phyloP scores from a whole-genome alignment of 2,797 vertebrate species.

The Gallinago nigripennis region DNA sequence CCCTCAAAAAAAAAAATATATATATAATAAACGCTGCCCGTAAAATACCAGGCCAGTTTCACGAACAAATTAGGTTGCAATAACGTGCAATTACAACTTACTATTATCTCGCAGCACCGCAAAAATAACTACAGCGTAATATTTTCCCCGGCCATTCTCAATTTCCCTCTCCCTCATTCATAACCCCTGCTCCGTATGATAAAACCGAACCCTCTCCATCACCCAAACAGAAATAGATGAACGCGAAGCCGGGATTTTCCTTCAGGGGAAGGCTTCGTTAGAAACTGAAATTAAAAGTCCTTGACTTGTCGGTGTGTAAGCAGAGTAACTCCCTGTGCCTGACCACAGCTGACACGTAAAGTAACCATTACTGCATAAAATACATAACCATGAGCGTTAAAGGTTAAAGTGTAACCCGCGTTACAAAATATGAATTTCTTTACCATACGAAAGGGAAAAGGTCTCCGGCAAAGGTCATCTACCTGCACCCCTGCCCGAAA shows the following conservation, averaged over 20 bases:
- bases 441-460: slow-evolving; percentile 45
- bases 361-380: slow-evolving; percentile 44
- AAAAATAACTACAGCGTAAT: slow-evolving; percentile 55
- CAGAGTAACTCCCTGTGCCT: slow-evolving; percentile 59
- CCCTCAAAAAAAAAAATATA: neutral
- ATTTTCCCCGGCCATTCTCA: slow-evolving; percentile 58
- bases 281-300: slow-evolving; percentile 66
- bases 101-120: slow-evolving; percentile 50
- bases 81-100: slow-evolving; percentile 45
- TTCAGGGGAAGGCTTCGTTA: slow-evolving; percentile 26
- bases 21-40: neutral
- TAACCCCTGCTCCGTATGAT: slow-evolving; percentile 30
- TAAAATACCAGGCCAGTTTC: slow-evolving; percentile 24
- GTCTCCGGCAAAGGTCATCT: slow-evolving; percentile 64
- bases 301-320: slow-evolving; percentile 43
- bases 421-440: slow-evolving; percentile 68
- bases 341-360: slow-evolving; percentile 58
- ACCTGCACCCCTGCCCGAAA: slow-evolving; percentile 57
- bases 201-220: slow-evolving; percentile 15
- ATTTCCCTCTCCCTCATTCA: slow-evolving; percentile 59
- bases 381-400: slow-evolving; percentile 33
- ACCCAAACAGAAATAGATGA: slow-evolving; percentile 8
- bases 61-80: neutral
- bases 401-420: slow-evolving; percentile 57
- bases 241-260: slow-evolving; percentile 46